Percentiles rank a stretch among this genome's conserved stretches.
Evolutionary conservation across 2,113 vertebrate genomes (phyloP).

Genomic region (Crotalus horridus): DNA sequence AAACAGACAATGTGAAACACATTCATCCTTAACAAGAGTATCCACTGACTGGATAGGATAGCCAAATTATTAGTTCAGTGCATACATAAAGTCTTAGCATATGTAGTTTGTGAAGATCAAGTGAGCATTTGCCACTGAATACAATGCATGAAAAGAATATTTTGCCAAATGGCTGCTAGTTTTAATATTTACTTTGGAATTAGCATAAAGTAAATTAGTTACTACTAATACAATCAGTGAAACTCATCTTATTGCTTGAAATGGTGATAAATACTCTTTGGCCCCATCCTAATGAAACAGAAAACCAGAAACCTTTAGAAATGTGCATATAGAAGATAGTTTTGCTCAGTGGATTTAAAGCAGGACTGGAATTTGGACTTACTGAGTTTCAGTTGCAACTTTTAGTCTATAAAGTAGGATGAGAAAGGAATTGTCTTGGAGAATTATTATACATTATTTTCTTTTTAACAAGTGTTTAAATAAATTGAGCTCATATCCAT

Average conservation of each 20-base stretch:
- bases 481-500: neutral
- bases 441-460: neutral
- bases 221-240: neutral
- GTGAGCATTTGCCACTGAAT: neutral
- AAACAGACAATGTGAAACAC: neutral
- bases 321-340: neutral
- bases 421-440: neutral
- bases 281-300: neutral
- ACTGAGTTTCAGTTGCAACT: neutral
- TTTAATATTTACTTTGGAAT: constrained; percentile 5
- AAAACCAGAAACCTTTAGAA: neutral
- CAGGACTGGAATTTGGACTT: neutral
- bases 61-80: neutral
- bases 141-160: neutral
- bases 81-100: neutral
- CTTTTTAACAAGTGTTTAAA: neutral
- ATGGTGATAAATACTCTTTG: neutral
- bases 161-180: neutral
- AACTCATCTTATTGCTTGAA: neutral
- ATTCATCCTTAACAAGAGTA: neutral
- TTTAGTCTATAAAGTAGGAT: neutral
- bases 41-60: neutral
- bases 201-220: neutral
- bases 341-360: neutral
- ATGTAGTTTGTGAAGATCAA: neutral